Percentiles rank a stretch among this genome's conserved stretches.
phyloP scores from a whole-genome alignment of 1,140 invertebrate genomes.

The Solenopsis fugax region DNA sequence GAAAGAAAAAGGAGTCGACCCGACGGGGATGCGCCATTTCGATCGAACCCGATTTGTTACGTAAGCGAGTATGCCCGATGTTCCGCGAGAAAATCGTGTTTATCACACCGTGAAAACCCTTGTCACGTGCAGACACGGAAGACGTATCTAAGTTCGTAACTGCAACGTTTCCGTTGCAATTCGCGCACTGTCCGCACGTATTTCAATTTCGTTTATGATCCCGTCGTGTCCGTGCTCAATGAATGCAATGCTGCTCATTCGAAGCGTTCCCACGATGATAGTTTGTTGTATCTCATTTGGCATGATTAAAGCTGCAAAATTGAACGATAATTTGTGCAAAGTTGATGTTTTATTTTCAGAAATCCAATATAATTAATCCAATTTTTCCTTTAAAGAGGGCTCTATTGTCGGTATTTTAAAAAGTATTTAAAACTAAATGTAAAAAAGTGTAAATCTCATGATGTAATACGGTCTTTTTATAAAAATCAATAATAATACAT shows the following conservation, averaged over 20 bases:
- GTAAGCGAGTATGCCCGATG: conserved; percentile 65
- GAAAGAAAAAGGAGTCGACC: not conserved
- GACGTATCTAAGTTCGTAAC: conserved; percentile 53
- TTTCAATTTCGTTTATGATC: conserved; percentile 63
- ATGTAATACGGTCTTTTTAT: not conserved
- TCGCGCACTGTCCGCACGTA: conserved; percentile 47
- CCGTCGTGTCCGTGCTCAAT: conserved; percentile 19
- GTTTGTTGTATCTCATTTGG: not conserved
- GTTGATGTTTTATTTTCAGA: not conserved
- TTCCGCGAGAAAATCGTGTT: conserved; percentile 49
- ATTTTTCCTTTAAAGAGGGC: not conserved
- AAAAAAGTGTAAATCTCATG: not conserved
- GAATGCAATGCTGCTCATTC: conserved; percentile 37
- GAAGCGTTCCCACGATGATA: not conserved
- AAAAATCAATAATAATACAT: not conserved
- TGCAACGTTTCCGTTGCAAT: conserved; percentile 39
- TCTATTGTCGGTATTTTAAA: not conserved
- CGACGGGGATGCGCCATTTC: conserved; percentile 43
- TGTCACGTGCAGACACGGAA: conserved; percentile 59
- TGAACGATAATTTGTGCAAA: not conserved
- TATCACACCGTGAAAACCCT: conserved; percentile 67
- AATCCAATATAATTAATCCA: not conserved
- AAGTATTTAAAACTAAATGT: not conserved
- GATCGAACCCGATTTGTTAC: conserved; percentile 73
- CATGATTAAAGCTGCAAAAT: not conserved